Evolutionary conservation across 2,888 invertebrate genomes (phyloP), one percentile per base, ranked within the genome.

Genomic region (Andricus quercusramuli): DNA sequence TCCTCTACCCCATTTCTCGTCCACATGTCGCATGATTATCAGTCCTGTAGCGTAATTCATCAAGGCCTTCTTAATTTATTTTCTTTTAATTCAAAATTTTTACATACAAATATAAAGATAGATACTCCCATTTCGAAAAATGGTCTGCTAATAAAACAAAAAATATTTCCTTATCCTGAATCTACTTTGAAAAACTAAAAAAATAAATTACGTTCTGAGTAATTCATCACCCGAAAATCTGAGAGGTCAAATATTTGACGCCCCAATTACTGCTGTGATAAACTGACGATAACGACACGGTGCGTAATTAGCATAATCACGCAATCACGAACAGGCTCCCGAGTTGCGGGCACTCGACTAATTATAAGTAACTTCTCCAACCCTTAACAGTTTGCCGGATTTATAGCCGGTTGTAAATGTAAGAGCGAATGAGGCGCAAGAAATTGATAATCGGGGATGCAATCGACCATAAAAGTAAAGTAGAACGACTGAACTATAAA

Each of bases 401-500:
- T 85, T 85, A 83, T 83, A 83, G 83, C 82, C 41, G 80, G 79
- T 83, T 65, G 83, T 79, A 84, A 78, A 68, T 82, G 77, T 74
- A 76, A 65, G 79, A 62, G 59, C 37, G 80, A 44, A 80, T 74
- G 74, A 74, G 74, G 74, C 56, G 56, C 56, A 74, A 74, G 56
- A 74, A 74, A 74, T 74, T 74, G 74, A 74, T 74, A 74, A 74
- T 74, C 56, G 74, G 56, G 15, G n/a, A 56, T 74, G 74, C 74
- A 56, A 74, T 74, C 74, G 74, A 74, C 51, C 56, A 74, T 74
- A 56, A 74, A 74, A 56, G 74, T 56, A 74, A 74, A 74, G 74
- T 74, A 74, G 56, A 74, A 56, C 70, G 56, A 74, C 29, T 56
- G 32, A 74, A 74, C 74, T 74, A 56, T 74, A 74, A 56, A 74